A percentile compares a stretch with the other conserved stretches of the same genome.
Conservation (phyloP, 2,797 vertebrate species). For the Ctenopoma multispine region DNA sequence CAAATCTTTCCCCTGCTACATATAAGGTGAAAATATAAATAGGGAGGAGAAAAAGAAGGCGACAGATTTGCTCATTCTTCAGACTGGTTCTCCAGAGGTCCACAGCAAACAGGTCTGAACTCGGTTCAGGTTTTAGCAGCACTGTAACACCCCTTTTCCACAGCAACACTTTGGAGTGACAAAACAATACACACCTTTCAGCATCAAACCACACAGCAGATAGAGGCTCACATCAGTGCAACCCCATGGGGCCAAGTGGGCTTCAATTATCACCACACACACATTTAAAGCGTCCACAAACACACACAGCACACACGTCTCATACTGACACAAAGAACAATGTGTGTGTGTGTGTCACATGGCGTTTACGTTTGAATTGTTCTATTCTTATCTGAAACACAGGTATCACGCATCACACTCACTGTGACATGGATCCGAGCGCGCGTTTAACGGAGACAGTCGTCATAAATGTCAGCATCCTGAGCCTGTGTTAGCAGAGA, state of each 20-base stretch:
- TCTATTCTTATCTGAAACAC: slow-evolving; percentile 33
- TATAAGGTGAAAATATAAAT: slow-evolving; percentile 41
- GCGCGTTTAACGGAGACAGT: slow-evolving; percentile 38
- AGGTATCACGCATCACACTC: slow-evolving; percentile 21
- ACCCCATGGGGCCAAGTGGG: slow-evolving; percentile 58
- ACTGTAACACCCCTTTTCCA: slow-evolving; percentile 84
- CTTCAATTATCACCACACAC: slow-evolving; percentile 76
- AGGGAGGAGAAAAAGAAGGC: slow-evolving; percentile 37
- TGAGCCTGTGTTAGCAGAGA: slow-evolving; percentile 34
- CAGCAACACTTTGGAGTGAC: slow-evolving; percentile 88
- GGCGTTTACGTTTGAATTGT: slow-evolving; percentile 25
- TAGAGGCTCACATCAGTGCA: slow-evolving; percentile 45
- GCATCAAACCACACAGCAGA: slow-evolving; percentile 85
- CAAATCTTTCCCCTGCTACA: slow-evolving; percentile 16
- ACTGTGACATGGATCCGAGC: slow-evolving; percentile 46
- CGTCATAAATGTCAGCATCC: slow-evolving; percentile 49
- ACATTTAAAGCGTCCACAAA: slow-evolving; percentile 33
- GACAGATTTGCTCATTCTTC: slow-evolving; percentile 69
- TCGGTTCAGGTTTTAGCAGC: slow-evolving; percentile 89
- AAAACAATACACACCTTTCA: slow-evolving; percentile 96
- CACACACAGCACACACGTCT: slow-evolving; percentile 29
- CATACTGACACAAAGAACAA: slow-evolving; percentile 32
- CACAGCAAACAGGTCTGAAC: slow-evolving; percentile 83
- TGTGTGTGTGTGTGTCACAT: slow-evolving; percentile 15
- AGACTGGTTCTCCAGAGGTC: slow-evolving; percentile 87